Evolutionary conservation across 2,888 invertebrate species (phyloP).

Genomic region (Carabus problematicus): DNA sequence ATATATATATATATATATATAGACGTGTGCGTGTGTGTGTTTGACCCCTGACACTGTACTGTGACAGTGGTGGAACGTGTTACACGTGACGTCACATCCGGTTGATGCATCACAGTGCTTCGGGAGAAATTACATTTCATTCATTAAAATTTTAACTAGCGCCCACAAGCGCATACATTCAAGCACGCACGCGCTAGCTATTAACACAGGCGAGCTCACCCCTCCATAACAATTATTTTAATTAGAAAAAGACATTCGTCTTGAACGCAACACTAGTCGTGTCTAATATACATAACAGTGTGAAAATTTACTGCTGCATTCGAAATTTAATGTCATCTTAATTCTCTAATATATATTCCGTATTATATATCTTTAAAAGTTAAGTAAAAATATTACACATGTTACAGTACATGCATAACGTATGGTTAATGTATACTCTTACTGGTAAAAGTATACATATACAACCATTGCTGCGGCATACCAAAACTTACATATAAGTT

Average conservation of each 20-base stretch:
- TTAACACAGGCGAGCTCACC: constrained; percentile 13
- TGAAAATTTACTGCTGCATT: no score
- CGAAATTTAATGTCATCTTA: no score
- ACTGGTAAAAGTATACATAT: no score
- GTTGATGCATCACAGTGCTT: constrained; percentile 6
- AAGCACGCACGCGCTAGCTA: constrained; percentile 27
- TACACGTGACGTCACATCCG: constrained; percentile 38
- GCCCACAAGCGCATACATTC: background rate
- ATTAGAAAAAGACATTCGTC: background rate
- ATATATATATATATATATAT: background rate
- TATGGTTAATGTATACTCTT: no score
- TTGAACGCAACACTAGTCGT: no score
- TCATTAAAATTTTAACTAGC: constrained; percentile 31
- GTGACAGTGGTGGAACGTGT: constrained; percentile 39
- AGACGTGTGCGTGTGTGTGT: background rate
- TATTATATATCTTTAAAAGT: no score
- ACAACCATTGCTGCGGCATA: no score
- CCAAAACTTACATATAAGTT: no score
- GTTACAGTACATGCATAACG: no score
- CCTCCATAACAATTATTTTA: constrained; percentile 27
- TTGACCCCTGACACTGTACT: constrained; percentile 41
- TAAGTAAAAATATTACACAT: no score
- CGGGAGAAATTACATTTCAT: constrained; percentile 36
- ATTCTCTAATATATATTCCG: no score
- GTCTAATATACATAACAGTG: no score